Conservation (phyloP, 1,140 invertebrate genomes). For the Cydia pomonella region DNA sequence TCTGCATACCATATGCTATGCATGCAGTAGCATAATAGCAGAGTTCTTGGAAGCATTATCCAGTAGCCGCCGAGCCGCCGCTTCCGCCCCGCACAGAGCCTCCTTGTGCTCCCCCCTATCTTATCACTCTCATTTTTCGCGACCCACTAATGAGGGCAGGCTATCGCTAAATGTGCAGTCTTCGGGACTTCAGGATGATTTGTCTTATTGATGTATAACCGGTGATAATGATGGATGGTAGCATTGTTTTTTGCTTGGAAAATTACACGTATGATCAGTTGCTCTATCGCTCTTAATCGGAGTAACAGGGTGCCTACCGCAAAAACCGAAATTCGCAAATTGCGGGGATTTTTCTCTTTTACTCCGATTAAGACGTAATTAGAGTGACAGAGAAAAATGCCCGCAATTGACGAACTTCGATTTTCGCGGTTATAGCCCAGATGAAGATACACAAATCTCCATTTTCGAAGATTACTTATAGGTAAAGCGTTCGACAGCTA, state of each 20-base stretch:
- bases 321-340: neutral
- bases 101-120: conserved; percentile 65
- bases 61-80: conserved; percentile 44
- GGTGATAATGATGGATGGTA: conserved; percentile 26
- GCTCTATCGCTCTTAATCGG: too few relatives aligned
- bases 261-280: conserved; percentile 1
- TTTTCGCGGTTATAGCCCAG: too few relatives aligned
- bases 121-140: conserved; percentile 73
- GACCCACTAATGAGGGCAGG: conserved; percentile 61
- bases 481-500: too few relatives aligned
- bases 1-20: neutral
- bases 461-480: too few relatives aligned
- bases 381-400: too few relatives aligned
- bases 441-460: too few relatives aligned
- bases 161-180: conserved; percentile 30
- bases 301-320: too few relatives aligned
- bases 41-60: conserved; percentile 41
- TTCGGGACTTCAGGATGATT: conserved; percentile 19
- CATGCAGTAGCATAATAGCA: neutral
- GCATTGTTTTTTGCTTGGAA: conserved; percentile 9
- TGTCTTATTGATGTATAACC: conserved; percentile 6
- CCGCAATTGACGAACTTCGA: too few relatives aligned
- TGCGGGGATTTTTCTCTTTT: too few relatives aligned
- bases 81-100: conserved; percentile 51
- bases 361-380: too few relatives aligned